phyloP scores from a whole-genome alignment of 2,113 vertebrate genomes.

The Dromiciops gliroides region DNA sequence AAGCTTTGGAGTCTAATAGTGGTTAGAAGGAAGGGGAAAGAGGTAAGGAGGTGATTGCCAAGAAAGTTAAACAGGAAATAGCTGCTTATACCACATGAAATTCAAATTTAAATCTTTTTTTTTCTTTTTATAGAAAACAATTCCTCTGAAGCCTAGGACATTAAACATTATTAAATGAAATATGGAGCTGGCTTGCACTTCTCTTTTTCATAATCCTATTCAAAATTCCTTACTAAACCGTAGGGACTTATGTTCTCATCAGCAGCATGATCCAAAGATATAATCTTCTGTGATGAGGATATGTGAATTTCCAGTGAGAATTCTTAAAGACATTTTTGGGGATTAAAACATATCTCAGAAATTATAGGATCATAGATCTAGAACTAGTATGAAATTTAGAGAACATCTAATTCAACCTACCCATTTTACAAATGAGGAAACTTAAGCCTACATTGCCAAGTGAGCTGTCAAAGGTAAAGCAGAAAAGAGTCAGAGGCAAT shows the following conservation, averaged over 20 bases:
- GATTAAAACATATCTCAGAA: slow-evolving; percentile 11
- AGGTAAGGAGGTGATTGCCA: neutral
- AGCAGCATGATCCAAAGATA: neutral
- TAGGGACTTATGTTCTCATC: neutral
- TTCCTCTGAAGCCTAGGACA: neutral
- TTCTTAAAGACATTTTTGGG: neutral
- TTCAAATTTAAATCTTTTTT: neutral
- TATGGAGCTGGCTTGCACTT: neutral
- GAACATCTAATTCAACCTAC: neutral
- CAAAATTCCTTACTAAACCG: too few relatives aligned
- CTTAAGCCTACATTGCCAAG: neutral
- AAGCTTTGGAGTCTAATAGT: neutral
- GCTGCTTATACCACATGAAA: neutral
- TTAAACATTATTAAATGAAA: neutral
- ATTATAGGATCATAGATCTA: neutral
- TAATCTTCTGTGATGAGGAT: neutral
- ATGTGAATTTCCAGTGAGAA: neutral
- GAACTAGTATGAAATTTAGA: neutral
- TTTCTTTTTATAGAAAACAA: neutral
- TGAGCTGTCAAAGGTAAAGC: neutral
- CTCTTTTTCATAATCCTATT: neutral
- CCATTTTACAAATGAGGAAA: neutral
- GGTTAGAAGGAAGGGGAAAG: neutral
- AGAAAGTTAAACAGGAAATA: neutral
- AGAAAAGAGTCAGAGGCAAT: neutral